Percentiles rank a stretch among this genome's conserved stretches.
These are phyloP conservation scores for Nilaparvata lugens DNA, from an alignment of 1,140 invertebrate species.

Conservation along the genomic window DNA sequence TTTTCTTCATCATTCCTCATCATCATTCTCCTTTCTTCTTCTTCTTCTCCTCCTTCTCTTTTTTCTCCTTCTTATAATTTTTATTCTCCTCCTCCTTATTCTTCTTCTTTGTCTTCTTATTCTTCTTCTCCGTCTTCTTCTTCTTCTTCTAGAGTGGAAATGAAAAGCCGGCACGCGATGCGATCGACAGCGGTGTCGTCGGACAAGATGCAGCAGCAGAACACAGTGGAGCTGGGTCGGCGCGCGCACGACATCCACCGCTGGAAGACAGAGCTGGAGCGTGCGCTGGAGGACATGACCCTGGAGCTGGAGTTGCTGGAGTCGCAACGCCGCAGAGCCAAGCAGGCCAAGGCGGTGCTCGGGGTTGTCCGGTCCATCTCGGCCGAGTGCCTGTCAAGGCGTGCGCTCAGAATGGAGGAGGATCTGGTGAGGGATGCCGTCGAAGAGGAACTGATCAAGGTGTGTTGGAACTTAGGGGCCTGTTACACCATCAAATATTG, in stretches of 20 bases:
- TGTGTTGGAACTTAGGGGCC: too few relatives aligned
- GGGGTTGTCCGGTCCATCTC: slow-evolving; percentile 35
- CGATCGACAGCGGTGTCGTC: slow-evolving; percentile 47
- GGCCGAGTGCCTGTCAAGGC: slow-evolving; percentile 61
- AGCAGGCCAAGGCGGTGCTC: slow-evolving; percentile 50
- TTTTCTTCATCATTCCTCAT: too few relatives aligned
- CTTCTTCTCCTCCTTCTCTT: too few relatives aligned
- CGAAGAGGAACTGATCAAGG: slow-evolving; percentile 66
- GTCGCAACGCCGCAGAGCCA: slow-evolving; percentile 49
- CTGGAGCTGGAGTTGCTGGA: slow-evolving; percentile 57
- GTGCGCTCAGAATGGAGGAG: slow-evolving; percentile 60
- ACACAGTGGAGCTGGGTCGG: slow-evolving; percentile 47
- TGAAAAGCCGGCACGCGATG: slow-evolving; percentile 45
- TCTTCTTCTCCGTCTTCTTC: too few relatives aligned
- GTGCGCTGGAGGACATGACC: slow-evolving; percentile 49
- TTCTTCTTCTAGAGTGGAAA: slow-evolving; percentile 45
- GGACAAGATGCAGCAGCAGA: slow-evolving; percentile 54
- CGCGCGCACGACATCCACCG: slow-evolving; percentile 51
- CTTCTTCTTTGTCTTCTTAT: background rate
- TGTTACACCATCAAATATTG: too few relatives aligned
- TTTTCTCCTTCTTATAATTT: too few relatives aligned
- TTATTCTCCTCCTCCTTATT: background rate
- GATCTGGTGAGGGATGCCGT: slow-evolving; percentile 72
- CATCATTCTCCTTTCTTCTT: too few relatives aligned
- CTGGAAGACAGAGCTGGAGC: slow-evolving; percentile 60